These are phyloP conservation scores for Empis stercorea DNA, from an alignment of 2,888 invertebrate genomes.

Conservation along the genomic window DNA sequence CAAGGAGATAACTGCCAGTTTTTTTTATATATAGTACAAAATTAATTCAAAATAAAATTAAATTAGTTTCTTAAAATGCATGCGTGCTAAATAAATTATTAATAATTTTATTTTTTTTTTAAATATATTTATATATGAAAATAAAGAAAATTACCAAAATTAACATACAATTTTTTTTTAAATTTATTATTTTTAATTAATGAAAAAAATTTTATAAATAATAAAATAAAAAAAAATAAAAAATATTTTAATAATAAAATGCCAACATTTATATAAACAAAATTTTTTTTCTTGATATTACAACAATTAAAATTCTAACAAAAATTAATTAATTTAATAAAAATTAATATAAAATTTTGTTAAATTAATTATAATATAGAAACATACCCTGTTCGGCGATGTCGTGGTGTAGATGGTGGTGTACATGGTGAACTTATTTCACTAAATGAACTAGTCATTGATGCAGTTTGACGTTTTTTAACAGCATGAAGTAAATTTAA, in stretches of 20 bases:
- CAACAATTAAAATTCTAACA: background rate
- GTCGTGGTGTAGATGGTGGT: conserved; percentile 33
- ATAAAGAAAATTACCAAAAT: background rate
- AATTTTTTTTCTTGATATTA: too few relatives aligned
- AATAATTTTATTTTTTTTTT: background rate
- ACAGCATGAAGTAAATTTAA: conserved; percentile 34
- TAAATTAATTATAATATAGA: too few relatives aligned
- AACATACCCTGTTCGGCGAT: too few relatives aligned
- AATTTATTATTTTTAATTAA: too few relatives aligned
- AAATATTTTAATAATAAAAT: background rate
- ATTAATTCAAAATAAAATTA: conserved; percentile 4
- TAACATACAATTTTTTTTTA: background rate
- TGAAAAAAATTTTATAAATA: too few relatives aligned
- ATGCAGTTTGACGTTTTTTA: conserved; percentile 35
- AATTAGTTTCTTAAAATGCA: conserved; percentile 6
- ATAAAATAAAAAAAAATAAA: too few relatives aligned
- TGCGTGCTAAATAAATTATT: conserved; percentile 8
- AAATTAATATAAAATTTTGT: too few relatives aligned
- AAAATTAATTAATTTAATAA: too few relatives aligned
- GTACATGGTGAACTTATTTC: conserved; percentile 36
- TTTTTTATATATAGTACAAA: too few relatives aligned
- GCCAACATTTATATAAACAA: background rate
- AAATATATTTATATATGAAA: too few relatives aligned
- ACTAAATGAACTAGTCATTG: conserved; percentile 33
- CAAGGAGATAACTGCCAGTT: conserved; percentile 31